A percentile compares a stretch with the other conserved stretches of the same genome.
phyloP scores from a whole-genome alignment of 1,140 invertebrate species.

The Himalopsyche phryganea region DNA sequence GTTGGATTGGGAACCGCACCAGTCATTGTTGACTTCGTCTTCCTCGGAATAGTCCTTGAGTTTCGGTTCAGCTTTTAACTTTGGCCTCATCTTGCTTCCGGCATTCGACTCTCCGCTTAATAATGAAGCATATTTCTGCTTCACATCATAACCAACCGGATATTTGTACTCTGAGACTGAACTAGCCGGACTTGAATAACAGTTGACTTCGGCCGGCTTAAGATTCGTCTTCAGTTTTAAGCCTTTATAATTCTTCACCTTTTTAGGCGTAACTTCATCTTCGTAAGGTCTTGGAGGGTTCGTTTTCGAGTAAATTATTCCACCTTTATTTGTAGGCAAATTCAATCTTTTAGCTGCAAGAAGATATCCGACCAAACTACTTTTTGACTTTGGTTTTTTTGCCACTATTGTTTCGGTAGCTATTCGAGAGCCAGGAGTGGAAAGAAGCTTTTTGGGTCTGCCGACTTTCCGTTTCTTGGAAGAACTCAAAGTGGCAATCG shows the following conservation, averaged over 20 bases:
- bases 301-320: conserved; percentile 47
- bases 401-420: conserved; percentile 75
- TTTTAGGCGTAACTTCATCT: conserved; percentile 20
- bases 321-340: conserved; percentile 51
- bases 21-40: conserved; percentile 48
- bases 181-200: conserved; percentile 28
- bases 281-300: conserved; percentile 51
- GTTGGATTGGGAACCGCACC: conserved; percentile 36
- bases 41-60: conserved; percentile 57
- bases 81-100: conserved; percentile 60
- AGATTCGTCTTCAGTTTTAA: conserved; percentile 24
- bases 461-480: conserved; percentile 82
- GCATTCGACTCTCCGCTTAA: conserved; percentile 40
- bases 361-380: conserved; percentile 61
- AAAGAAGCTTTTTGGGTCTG: conserved; percentile 69
- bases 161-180: conserved; percentile 30
- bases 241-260: conserved; percentile 22
- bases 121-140: conserved; percentile 30
- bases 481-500: conserved; percentile 46
- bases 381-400: conserved; percentile 68
- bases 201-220: conserved; percentile 18
- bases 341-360: conserved; percentile 61
- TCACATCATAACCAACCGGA: conserved; percentile 30
- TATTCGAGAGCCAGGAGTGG: conserved; percentile 55
- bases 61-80: conserved; percentile 65